Base-by-base conservation (phyloP, 2,888 invertebrate species). In the Tipula confusa region DNA sequence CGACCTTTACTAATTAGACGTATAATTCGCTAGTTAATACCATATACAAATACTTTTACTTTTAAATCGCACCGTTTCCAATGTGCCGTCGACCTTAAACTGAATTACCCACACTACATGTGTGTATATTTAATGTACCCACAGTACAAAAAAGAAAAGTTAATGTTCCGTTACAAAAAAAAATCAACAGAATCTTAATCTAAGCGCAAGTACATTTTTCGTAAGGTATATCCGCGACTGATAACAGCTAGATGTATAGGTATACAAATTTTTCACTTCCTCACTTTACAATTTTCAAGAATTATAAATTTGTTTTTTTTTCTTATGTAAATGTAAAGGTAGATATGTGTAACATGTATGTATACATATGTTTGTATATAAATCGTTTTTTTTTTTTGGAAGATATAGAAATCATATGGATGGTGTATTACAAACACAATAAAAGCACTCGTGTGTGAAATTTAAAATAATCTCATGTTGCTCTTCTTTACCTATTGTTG, bases 331-430 rank as follows among this genome's bases (percentile, higher is more conserved):
- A 43, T 43, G 43, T 15, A 15, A 15, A 43, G 43, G 43, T 43
- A 64, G 18, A 24, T 64, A 9, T 11, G 11, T 33, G 33, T 33
- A 33, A 9, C 43, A 43, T 43, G 36, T 43, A 43, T 4, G 15
- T 43, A n/a, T 43, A 64, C 64, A 64, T 64, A 64, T 64, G 64
- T 64, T 64, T 64, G 64, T 64, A 24, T 64, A 64, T 64, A 64
- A 64, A 64, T 64, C 64, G 64, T 48, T 48, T 9, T 64, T 43
- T 43, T 43, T 43, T 64, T 64, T 64, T 11, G 64, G 64, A 64
- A 64, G 64, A 64, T 64, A n/a, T n/a, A 64, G 64, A 64, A 64
- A 64, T 64, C 64, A 64, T 64, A 64, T 64, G 64, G 64, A 64
- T 64, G 64, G 64, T 9, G 24, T 64, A 24, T 64, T 64, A 64